These are phyloP conservation scores for Marisa cornuarietis DNA, from an alignment of 1,140 invertebrate species.

Conservation along the genomic window DNA sequence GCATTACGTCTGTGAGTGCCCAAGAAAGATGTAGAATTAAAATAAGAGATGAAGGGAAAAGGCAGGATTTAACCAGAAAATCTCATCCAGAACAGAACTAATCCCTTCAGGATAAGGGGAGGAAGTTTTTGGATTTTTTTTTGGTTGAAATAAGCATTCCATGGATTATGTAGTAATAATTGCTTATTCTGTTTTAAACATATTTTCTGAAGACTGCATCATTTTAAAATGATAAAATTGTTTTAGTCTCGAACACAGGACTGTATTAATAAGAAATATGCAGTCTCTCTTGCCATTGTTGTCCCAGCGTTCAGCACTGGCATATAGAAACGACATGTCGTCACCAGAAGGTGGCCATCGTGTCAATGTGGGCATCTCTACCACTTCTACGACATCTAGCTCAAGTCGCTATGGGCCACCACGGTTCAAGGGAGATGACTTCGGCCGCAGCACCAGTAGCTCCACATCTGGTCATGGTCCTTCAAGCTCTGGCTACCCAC, in stretches of 20 bases:
- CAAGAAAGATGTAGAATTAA: not conserved
- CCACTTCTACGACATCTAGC: conserved; percentile 90
- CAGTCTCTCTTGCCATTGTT: not conserved
- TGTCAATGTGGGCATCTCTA: conserved; percentile 90
- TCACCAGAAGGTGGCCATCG: conserved; percentile 69
- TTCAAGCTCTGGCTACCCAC: conserved; percentile 36
- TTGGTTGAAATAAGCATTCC: no score
- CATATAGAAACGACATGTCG: conserved; percentile 76
- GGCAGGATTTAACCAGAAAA: no score
- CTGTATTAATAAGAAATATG: no score
- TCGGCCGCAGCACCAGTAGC: conserved; percentile 58
- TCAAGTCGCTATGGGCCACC: conserved; percentile 72
- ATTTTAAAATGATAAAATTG: not conserved
- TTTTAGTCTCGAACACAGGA: not conserved
- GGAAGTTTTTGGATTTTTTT: no score
- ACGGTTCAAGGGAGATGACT: conserved; percentile 61
- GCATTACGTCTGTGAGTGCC: conserved; percentile 60
- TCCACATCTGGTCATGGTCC: conserved; percentile 54
- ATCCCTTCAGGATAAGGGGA: no score
- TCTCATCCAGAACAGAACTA: no score
- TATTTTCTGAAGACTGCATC: not conserved
- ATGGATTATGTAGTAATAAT: no score
- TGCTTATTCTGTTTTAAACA: no score
- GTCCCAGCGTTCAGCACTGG: conserved; percentile 76
- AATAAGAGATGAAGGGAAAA: no score